A percentile compares a stretch with the other conserved stretches of the same genome.
phyloP scores from a whole-genome alignment of 2,888 invertebrate species.

The Eutolmus rufibarbis region DNA sequence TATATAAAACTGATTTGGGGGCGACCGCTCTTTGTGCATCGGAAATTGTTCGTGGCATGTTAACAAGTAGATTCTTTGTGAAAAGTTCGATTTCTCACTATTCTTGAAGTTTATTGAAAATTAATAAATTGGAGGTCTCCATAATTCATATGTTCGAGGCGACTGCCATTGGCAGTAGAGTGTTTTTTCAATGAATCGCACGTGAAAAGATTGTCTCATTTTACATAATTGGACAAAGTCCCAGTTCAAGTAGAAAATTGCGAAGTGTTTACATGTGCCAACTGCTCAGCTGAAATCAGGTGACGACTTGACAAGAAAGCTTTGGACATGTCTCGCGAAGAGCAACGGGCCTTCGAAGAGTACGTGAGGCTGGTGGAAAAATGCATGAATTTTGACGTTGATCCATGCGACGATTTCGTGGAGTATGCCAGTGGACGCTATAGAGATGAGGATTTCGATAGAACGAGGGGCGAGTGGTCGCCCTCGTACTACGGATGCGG shows the following conservation, averaged over 20 bases:
- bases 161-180: background rate
- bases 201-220: background rate
- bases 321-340: background rate
- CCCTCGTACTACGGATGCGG: background rate
- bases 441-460: background rate
- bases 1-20: background rate
- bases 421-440: background rate
- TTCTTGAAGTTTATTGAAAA: background rate
- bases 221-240: background rate
- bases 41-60: background rate
- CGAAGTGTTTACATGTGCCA: background rate
- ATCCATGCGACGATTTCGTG: background rate
- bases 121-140: background rate
- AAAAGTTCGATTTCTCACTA: background rate
- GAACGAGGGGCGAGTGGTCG: background rate
- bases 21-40: background rate
- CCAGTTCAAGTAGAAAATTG: background rate
- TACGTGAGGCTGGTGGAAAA: slow-evolving; percentile 3
- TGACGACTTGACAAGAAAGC: background rate
- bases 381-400: background rate
- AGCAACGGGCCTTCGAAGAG: background rate
- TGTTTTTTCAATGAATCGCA: background rate
- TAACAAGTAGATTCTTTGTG: background rate
- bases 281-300: background rate
- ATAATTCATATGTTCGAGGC: background rate